phyloP scores from a whole-genome alignment of 2,888 invertebrate species.

The Hoplodrina blanda region DNA sequence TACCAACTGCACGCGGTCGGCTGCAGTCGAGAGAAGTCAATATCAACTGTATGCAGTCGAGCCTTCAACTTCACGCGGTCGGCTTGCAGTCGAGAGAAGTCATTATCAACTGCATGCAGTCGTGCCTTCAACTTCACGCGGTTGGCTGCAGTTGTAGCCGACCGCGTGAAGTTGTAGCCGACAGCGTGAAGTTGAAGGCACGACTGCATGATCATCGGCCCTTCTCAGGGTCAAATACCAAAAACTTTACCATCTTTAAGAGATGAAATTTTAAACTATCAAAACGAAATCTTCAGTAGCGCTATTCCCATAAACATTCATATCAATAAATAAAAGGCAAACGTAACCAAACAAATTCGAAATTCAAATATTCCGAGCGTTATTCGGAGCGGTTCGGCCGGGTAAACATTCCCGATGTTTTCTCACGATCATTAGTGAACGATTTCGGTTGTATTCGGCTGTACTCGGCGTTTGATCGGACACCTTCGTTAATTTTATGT shows the following conservation, averaged over 20 bases:
- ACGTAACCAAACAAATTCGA: slow-evolving; percentile 64
- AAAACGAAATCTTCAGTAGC: slow-evolving; percentile 29
- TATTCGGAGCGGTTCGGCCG: slow-evolving; percentile 52
- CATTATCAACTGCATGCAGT: no score
- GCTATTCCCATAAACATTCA: slow-evolving; percentile 23
- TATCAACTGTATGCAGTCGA: no score
- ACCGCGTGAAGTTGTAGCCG: no score
- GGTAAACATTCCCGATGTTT: slow-evolving; percentile 66
- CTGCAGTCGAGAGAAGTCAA: no score
- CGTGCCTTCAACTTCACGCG: no score
- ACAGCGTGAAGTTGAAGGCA: no score
- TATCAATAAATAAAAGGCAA: slow-evolving; percentile 54
- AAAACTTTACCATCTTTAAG: not conserved
- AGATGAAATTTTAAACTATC: not conserved
- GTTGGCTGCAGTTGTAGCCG: no score
- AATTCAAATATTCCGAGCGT: slow-evolving; percentile 71
- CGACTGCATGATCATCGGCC: no score
- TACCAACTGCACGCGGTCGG: no score
- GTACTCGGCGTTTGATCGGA: slow-evolving; percentile 52
- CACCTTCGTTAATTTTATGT: slow-evolving; percentile 59
- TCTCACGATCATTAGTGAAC: slow-evolving; percentile 74
- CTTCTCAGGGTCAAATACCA: no score
- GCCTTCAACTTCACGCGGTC: no score
- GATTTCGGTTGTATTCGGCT: slow-evolving; percentile 58
- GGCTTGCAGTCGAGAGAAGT: no score